These are phyloP conservation scores for Tamandua tetradactyla DNA, from an alignment of 2,797 vertebrate species.

Conservation along the genomic window DNA sequence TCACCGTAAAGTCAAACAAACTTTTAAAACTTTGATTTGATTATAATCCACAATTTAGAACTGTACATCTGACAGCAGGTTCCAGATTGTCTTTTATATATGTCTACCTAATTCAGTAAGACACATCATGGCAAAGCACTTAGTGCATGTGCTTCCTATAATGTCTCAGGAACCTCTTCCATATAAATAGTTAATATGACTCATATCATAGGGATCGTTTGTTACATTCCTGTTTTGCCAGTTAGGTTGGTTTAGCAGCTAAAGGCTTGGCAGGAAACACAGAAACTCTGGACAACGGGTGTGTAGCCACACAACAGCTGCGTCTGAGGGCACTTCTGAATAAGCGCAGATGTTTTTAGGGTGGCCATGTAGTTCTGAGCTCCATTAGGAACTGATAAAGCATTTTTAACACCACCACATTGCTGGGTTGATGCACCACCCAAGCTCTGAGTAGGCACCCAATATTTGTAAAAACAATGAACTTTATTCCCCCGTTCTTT, in stretches of 20 bases:
- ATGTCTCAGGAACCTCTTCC: slow-evolving; percentile 65
- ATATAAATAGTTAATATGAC: slow-evolving; percentile 79
- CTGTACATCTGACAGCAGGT: neutral
- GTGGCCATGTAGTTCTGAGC: slow-evolving; percentile 69
- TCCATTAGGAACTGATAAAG: slow-evolving; percentile 68
- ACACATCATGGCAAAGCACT: slow-evolving; percentile 35
- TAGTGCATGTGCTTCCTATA: neutral
- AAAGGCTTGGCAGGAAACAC: slow-evolving; percentile 82
- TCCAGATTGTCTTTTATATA: neutral
- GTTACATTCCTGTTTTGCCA: slow-evolving; percentile 80
- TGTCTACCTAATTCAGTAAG: neutral
- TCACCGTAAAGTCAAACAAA: neutral
- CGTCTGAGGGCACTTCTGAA: slow-evolving; percentile 78
- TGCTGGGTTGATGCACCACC: neutral
- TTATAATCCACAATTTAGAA: neutral
- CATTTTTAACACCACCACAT: slow-evolving; percentile 55
- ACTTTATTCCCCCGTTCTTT: neutral
- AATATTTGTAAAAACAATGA: neutral
- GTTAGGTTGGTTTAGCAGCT: slow-evolving; percentile 83
- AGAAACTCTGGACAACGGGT: slow-evolving; percentile 81
- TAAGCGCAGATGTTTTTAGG: slow-evolving; percentile 70
- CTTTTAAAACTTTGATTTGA: neutral
- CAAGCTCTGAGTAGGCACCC: neutral
- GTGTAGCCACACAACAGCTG: slow-evolving; percentile 84
- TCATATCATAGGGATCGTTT: slow-evolving; percentile 80